Evolutionary conservation across 2,797 vertebrate genomes (phyloP), one percentile per base, ranked within the genome.

Genomic region (Crocidura indochinensis): DNA sequence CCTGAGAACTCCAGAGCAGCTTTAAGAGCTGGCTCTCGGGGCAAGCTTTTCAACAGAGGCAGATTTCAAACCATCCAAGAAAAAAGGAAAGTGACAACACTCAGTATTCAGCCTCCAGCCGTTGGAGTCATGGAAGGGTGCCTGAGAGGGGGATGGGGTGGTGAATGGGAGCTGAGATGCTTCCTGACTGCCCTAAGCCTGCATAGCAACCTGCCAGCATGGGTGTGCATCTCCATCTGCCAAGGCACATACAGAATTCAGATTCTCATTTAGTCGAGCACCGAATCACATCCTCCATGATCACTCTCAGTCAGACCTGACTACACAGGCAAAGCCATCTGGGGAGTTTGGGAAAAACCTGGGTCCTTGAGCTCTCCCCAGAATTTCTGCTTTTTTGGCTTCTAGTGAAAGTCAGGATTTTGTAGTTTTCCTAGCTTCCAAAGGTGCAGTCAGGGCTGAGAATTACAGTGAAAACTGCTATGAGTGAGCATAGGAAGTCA

Each of bases 121-220:
- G 5, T 1, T 47, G 47, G 3, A 5, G 27, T 6, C 46, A 10
- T 68, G n/a, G 80, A 65, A 20, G 6, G 3, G n/a, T 49, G 31
- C 7, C 0, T 2, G 10, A 24, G 10, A 29, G 0, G 31, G 5
- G 12, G n/a, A 29, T 49, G 2, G 5, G 27, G 26, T 38, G 68
- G 38, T 5, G 12, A 5, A 6, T 7, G 51, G 72, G 19, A 73
- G n/a, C n/a, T 0, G 10, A 80, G 64, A 75, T 51, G 29, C 83
- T 84, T 87, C 77, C 78, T 78, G 60, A 81, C 38, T 26, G 69
- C 62, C 22, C 38, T 22, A 31, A 71, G 65, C n/a, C 91, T 87
- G 77, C 24, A 27, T 44, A 44, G 82, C 62, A 87, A 90, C 62
- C 85, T 19, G 29, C 75, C 84, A 85, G 72, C 47, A 76, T 65